Evolutionary conservation across 2,888 invertebrate genomes (phyloP).

Genomic region (Apotomis betuletana): DNA sequence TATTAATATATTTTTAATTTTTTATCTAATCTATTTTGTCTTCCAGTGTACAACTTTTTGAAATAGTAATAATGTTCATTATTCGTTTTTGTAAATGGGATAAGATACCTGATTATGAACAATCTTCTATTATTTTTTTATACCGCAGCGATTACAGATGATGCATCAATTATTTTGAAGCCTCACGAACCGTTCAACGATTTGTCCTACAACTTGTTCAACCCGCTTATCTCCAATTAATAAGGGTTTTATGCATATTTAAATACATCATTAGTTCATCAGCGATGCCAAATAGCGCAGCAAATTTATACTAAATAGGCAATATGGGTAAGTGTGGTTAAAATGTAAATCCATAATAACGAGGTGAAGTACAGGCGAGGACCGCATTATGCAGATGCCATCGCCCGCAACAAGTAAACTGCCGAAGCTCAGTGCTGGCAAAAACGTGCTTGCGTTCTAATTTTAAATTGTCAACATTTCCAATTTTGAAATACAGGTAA

Average conservation of each 20-base stretch:
- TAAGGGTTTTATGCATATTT: conserved; percentile 11
- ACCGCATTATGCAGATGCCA: conserved; percentile 79
- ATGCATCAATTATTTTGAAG: conserved; percentile 80
- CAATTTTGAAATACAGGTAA: too few relatives aligned
- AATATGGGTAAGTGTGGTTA: conserved; percentile 64
- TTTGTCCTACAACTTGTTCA: conserved; percentile 51
- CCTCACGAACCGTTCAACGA: conserved; percentile 75
- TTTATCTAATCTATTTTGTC: too few relatives aligned
- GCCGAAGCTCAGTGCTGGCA: conserved; percentile 58
- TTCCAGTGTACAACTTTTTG: too few relatives aligned
- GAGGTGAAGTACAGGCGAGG: conserved; percentile 69
- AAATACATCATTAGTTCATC: conserved; percentile 34
- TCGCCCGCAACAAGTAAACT: conserved; percentile 80
- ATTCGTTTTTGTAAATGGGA: too few relatives aligned
- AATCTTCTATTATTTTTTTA: conserved; percentile 31
- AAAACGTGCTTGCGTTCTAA: conserved; percentile 39
- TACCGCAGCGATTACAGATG: conserved; percentile 75
- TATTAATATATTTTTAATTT: too few relatives aligned
- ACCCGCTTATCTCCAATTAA: conserved; percentile 51
- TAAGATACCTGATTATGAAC: too few relatives aligned
- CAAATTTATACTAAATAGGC: conserved; percentile 66
- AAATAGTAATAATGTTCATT: too few relatives aligned
- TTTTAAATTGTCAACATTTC: neutral
- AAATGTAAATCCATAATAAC: conserved; percentile 75
- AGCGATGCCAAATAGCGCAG: conserved; percentile 49